A percentile compares a stretch with the other conserved stretches of the same genome.
Evolutionary conservation across 2,888 invertebrate species (phyloP).

Genomic region (Artemia sinica): DNA sequence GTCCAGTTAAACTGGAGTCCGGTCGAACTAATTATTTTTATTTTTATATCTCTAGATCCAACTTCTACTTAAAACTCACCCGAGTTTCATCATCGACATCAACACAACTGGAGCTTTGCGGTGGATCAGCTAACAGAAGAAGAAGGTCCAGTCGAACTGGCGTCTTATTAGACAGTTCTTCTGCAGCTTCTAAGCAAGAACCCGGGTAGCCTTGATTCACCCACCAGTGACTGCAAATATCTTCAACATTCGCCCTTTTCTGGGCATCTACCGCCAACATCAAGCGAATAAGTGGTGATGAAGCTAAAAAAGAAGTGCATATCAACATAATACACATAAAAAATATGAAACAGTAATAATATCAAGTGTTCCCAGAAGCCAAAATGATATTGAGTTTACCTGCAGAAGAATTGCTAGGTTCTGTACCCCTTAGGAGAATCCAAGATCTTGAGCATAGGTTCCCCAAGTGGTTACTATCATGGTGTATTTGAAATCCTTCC

Average conservation of each 20-base stretch:
- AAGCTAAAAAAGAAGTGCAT: slow-evolving; percentile 41
- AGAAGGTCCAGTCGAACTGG: slow-evolving; percentile 72
- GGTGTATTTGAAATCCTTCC: too few species aligned
- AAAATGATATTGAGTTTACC: not conserved
- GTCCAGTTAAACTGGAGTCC: too few species aligned
- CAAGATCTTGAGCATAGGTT: too few species aligned
- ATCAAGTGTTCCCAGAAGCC: not conserved
- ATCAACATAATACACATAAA: slow-evolving; percentile 18
- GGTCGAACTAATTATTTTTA: slow-evolving; percentile 39
- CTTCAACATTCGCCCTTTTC: slow-evolving; percentile 74
- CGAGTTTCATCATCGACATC: slow-evolving; percentile 29
- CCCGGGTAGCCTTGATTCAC: slow-evolving; percentile 52
- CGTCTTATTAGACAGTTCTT: slow-evolving; percentile 72
- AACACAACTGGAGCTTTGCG: slow-evolving; percentile 30
- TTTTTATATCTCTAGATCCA: too few species aligned
- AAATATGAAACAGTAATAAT: slow-evolving; percentile 25
- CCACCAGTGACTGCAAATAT: slow-evolving; percentile 76
- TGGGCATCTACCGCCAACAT: slow-evolving; percentile 84
- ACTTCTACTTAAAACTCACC: not conserved
- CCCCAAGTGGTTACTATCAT: too few species aligned
- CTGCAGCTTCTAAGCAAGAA: slow-evolving; percentile 65
- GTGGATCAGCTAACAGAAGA: slow-evolving; percentile 56
- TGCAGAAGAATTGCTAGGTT: too few species aligned
- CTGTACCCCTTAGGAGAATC: too few species aligned
- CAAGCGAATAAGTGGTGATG: slow-evolving; percentile 78